Percentiles rank a stretch among this genome's conserved stretches.
These are phyloP conservation scores for Eulemur mongoz DNA, from an alignment of 2,797 vertebrate genomes.

Conservation along the genomic window DNA sequence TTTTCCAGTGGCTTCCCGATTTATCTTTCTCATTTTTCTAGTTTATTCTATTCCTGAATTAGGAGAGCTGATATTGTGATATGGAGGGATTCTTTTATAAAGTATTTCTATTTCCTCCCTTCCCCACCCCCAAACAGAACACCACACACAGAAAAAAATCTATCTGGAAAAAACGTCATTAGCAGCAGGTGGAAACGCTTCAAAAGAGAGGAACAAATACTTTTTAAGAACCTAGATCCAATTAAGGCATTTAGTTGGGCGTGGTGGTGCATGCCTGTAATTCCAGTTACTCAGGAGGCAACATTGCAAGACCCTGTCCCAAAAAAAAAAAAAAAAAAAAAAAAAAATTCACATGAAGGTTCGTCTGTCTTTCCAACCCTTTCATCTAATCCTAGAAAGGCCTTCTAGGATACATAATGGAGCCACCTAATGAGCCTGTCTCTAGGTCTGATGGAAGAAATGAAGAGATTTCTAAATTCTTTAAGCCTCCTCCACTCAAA, in stretches of 20 bases:
- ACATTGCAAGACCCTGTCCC: too few species aligned
- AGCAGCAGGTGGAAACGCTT: neutral
- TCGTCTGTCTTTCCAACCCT: neutral
- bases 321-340: too few species aligned
- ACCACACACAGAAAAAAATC: neutral
- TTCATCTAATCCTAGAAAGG: neutral
- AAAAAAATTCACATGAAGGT: neutral
- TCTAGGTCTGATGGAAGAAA: neutral
- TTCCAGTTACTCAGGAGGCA: too few species aligned
- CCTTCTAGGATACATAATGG: neutral
- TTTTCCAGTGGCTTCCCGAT: neutral
- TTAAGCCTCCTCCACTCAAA: neutral
- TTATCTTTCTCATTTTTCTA: neutral
- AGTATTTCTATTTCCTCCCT: neutral
- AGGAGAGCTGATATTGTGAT: neutral
- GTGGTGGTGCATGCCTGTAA: too few species aligned
- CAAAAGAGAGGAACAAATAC: neutral
- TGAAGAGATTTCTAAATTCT: neutral
- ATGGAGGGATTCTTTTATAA: neutral
- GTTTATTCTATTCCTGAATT: neutral
- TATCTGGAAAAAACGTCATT: neutral
- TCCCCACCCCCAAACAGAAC: neutral
- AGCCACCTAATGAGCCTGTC: neutral
- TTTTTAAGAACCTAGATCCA: neutral
- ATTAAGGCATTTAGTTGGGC: neutral